Percentiles rank a stretch among this genome's conserved stretches.
Evolutionary conservation across 2,113 vertebrate genomes (phyloP).

Genomic region (Oryzias celebensis): DNA sequence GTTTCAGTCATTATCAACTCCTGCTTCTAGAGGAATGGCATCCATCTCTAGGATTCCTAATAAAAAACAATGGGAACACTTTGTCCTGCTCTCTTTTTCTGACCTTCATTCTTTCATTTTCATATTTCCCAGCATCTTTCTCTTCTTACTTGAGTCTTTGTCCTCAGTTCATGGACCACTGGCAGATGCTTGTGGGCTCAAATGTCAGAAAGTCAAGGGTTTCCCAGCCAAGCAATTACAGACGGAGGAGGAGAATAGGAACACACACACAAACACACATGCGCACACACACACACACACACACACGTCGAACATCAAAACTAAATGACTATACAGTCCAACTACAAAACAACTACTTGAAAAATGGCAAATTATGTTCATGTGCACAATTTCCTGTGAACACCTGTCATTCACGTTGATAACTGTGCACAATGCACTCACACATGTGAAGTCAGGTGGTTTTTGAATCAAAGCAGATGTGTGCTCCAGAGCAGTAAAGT

Average conservation of each 20-base stretch:
- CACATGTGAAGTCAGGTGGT: slow-evolving; percentile 51
- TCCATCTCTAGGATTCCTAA: slow-evolving; percentile 39
- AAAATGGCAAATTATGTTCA: background rate
- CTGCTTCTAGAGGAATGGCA: slow-evolving; percentile 28
- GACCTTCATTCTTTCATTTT: slow-evolving; percentile 14
- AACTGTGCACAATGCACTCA: slow-evolving; percentile 3
- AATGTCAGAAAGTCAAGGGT: slow-evolving; percentile 63
- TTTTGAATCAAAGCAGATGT: slow-evolving; percentile 58
- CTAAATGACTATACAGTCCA: background rate
- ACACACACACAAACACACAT: slow-evolving; percentile 3
- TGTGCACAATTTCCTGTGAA: slow-evolving; percentile 33
- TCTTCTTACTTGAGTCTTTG: slow-evolving; percentile 14
- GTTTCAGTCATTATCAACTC: slow-evolving; percentile 39
- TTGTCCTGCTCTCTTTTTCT: slow-evolving; percentile 38
- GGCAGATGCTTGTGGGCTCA: slow-evolving; percentile 35
- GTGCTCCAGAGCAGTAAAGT: slow-evolving; percentile 58
- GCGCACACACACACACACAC: background rate
- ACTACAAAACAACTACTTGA: background rate
- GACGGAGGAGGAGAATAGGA: slow-evolving; percentile 24
- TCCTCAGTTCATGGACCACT: slow-evolving; percentile 25
- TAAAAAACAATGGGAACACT: slow-evolving; percentile 50
- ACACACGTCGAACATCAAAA: slow-evolving; percentile 5
- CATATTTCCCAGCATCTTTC: slow-evolving; percentile 17
- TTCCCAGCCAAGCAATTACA: slow-evolving; percentile 57
- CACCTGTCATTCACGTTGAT: slow-evolving; percentile 50